Base-by-base conservation (phyloP, 2,113 vertebrate species). In the Tenrec ecaudatus region DNA sequence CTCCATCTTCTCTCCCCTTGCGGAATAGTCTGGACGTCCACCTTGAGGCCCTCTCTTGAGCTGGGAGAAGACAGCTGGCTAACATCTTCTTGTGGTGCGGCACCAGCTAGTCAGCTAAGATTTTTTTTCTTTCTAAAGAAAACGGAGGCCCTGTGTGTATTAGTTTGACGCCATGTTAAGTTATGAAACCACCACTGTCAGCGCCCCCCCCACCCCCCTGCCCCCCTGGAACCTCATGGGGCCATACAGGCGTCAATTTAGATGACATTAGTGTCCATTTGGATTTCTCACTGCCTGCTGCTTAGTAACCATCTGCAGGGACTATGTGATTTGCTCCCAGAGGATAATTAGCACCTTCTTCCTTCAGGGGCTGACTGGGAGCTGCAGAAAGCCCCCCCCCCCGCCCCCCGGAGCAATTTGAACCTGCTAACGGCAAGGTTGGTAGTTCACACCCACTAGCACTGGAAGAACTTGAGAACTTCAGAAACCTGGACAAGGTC, bases 321-420 rank as follows among this genome's bases (percentile, higher is more conserved):
- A 53, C 47, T 53, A 53, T 53, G 47, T 53, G 47, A 38, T 80
- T 96, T 85, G 94, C 79, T 97, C 95, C 95, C 94, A 23, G 66
- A 47, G 90, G 86, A 84, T 96, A 91, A 95, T 97, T 96, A 95
- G 90, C 95, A 95, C 95, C 71, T 93, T 94, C 58, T 95, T 92
- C 93, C 93, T 96, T 53, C 93, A 89, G 94, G 94, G 93, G 91
- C 85, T 96, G 93, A 96, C 89, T 87, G n/a, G 83, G 58, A 84
- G 58, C 86, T 95, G 9, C 62, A 94, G 86, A 94, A 88, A 64
- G 9, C 47, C 11, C 11, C 47, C 47, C 47, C 47, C 4, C 90
- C 95, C 92, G 73, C 62, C 90, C 88, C 79, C n/a, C 83, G 62
- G 29, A 68, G 76, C 93, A 97, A 86, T 95, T 97, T 86, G 78